Conservation (phyloP, 1,140 invertebrate genomes). For the Brachionus manjavacas region DNA sequence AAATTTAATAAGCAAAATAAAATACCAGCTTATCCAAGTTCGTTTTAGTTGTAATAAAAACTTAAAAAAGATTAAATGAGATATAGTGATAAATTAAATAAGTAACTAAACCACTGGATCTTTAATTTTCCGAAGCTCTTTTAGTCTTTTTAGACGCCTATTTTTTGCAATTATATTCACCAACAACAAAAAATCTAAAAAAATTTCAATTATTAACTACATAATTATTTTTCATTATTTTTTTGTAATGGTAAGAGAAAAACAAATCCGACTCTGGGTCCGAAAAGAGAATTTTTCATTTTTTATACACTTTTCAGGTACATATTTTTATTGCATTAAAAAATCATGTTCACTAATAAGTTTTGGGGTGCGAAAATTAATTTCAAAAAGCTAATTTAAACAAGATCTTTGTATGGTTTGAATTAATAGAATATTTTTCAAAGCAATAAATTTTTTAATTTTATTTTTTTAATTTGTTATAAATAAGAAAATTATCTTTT, state of each 20-base stretch:
- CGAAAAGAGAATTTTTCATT: background rate
- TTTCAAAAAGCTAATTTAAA: background rate
- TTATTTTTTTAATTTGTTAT: background rate
- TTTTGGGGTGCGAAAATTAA: background rate
- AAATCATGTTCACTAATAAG: background rate
- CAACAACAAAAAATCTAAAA: too few relatives aligned
- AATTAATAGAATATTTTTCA: background rate
- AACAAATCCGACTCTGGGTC: background rate
- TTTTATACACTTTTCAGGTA: background rate
- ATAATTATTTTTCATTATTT: slow-evolving; percentile 2
- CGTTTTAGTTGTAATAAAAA: background rate
- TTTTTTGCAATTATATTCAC: background rate
- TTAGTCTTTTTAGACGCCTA: background rate
- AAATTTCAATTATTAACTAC: background rate
- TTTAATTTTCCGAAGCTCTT: background rate
- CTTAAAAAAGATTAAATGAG: background rate
- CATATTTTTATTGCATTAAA: background rate
- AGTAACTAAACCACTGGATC: background rate
- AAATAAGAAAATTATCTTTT: background rate
- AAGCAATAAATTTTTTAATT: background rate
- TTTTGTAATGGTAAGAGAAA: background rate
- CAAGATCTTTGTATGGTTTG: background rate
- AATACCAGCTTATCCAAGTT: background rate
- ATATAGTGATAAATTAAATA: background rate
- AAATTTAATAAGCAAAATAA: background rate